Base-by-base conservation (phyloP, 1,140 invertebrate genomes). In the Heliconius himera region DNA sequence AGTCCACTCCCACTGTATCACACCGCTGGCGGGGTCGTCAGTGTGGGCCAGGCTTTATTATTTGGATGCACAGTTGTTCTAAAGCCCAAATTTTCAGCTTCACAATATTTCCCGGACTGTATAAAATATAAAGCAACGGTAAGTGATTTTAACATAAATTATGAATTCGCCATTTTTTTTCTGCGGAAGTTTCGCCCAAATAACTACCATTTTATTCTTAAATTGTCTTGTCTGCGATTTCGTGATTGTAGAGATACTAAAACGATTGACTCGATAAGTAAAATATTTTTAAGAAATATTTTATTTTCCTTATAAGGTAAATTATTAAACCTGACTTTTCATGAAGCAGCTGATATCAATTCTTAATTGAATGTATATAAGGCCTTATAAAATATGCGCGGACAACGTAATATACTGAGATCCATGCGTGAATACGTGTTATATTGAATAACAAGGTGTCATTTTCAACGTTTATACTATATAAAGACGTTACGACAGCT, bases 1-100 rank as follows among this genome's bases (percentile, higher is more conserved):
- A 97, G 97, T 13, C 97, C 98, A 0, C 95, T 99, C 81, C 99
- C 99, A 96, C 97, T 71, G 9, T 99, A 99, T 93, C 99, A 99
- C 93, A 98, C 99, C 0, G 98, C 99, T 6, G 99, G 98, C 29
- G 99, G 99, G 20, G 95, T 97, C 66, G 96, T 98, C 95, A 96
- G 97, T 49, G 95, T 97, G 46, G 97, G 98, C 9, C 98, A 99
- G 92, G 96, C 97, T 8, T 86, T 99, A 18, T 85, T 99, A 5
- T 96, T 96, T 85, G 99, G 99, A 22, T 96, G 96, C 75, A 98
- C 97, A 0, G 96, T 98, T 71, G 97, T 98, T 0, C 96, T 99
- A 49, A 96, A 97, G 71, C 96, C 96, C 82, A 99, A 99, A 93
- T 99, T 99, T 94, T 99, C 99, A 3, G 99, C 99, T 13, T 98